A percentile compares a stretch with the other conserved stretches of the same genome.
phyloP scores from a whole-genome alignment of 2,888 invertebrate species.

The Cyaniris semiargus region DNA sequence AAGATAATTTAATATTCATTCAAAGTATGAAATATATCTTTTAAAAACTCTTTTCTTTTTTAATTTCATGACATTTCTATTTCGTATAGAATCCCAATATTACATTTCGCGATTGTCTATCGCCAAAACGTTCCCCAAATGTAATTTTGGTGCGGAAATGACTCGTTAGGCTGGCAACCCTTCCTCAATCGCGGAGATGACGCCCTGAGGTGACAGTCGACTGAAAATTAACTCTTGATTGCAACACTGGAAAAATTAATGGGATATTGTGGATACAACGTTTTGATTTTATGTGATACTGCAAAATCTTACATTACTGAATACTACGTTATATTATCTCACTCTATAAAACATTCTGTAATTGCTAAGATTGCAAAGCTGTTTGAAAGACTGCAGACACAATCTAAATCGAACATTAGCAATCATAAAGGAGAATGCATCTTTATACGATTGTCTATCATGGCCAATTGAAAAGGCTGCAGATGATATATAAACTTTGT shows the following conservation, averaged over 20 bases:
- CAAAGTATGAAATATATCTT: no score
- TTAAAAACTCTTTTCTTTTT: not conserved
- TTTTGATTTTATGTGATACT: not conserved
- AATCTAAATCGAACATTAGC: no score
- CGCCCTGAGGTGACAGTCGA: constrained; percentile 51
- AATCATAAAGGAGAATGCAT: no score
- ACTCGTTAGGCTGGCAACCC: constrained; percentile 50
- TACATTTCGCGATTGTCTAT: constrained; percentile 25
- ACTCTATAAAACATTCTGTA: no score
- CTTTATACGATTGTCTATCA: no score
- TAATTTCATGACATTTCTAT: not conserved
- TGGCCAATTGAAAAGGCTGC: no score
- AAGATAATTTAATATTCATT: no score
- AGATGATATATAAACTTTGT: no score
- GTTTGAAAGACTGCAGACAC: no score
- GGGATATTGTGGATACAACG: constrained; percentile 47
- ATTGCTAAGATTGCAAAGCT: no score
- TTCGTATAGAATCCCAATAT: not conserved
- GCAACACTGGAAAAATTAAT: constrained; percentile 49
- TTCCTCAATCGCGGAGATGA: constrained; percentile 41
- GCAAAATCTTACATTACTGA: not conserved
- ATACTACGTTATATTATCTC: no score
- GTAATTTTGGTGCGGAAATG: constrained; percentile 53
- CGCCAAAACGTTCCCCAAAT: constrained; percentile 43
- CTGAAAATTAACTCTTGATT: constrained; percentile 65